A percentile compares a stretch with the other conserved stretches of the same genome.
These are phyloP conservation scores for Drosophila nikananu DNA, from an alignment of 1,140 invertebrate genomes.

Conservation along the genomic window DNA sequence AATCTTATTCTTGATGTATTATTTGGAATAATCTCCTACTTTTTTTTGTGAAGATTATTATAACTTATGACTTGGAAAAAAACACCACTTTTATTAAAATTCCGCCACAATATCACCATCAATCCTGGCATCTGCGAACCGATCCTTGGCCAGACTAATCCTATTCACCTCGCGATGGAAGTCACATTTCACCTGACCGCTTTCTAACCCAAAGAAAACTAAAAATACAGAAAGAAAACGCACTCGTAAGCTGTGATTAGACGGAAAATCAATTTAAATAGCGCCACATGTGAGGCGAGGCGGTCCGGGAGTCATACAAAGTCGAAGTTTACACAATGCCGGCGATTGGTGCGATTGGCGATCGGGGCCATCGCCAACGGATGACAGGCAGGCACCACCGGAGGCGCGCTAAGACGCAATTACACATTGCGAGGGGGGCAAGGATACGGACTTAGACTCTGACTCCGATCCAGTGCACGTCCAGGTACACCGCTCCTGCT, in stretches of 20 bases:
- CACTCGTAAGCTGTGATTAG: conserved; percentile 17
- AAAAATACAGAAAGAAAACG: conserved; percentile 1
- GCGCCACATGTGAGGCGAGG: conserved; percentile 42
- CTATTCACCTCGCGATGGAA: conserved; percentile 19
- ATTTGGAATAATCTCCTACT: background rate
- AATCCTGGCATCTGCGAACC: background rate
- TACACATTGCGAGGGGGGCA: conserved; percentile 49
- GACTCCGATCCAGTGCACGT: conserved; percentile 23
- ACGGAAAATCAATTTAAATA: conserved; percentile 53
- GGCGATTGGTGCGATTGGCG: conserved; percentile 18
- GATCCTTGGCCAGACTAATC: conserved; percentile 11
- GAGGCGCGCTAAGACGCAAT: conserved; percentile 54
- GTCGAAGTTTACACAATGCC: conserved; percentile 36
- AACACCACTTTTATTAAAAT: background rate
- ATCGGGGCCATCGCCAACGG: conserved; percentile 33
- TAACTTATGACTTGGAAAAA: background rate
- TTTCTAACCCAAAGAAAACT: background rate
- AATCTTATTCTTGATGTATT: too few species aligned
- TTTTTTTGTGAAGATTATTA: background rate
- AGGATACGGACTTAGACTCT: conserved; percentile 1
- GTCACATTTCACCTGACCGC: conserved; percentile 8
- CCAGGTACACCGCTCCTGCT: conserved; percentile 57
- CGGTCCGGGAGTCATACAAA: conserved; percentile 21
- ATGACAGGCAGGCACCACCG: conserved; percentile 54
- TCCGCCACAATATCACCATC: background rate